These are phyloP conservation scores for Therioaphis trifolii DNA, from an alignment of 2,888 invertebrate species.

Conservation along the genomic window DNA sequence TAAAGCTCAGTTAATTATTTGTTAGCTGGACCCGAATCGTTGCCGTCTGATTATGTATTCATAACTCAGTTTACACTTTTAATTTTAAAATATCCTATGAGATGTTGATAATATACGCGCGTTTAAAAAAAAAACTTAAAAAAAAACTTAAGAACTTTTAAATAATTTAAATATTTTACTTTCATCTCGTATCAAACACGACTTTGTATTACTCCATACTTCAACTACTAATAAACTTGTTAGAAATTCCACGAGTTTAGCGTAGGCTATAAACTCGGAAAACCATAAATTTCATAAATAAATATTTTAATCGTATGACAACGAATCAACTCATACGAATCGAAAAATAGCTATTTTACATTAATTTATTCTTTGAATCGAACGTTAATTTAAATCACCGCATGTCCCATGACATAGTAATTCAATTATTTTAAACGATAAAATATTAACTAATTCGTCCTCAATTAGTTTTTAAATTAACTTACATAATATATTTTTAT, in stretches of 20 bases:
- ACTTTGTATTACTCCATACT: neutral
- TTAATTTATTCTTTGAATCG: too few relatives aligned
- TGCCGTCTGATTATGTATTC: conserved; percentile 28
- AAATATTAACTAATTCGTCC: too few relatives aligned
- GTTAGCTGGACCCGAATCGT: conserved; percentile 42
- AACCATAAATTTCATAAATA: neutral
- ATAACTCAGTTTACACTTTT: conserved; percentile 40
- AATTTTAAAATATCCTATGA: conserved; percentile 44
- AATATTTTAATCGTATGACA: too few relatives aligned
- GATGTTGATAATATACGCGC: conserved; percentile 22
- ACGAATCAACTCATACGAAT: too few relatives aligned
- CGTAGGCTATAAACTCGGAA: neutral
- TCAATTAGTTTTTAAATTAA: too few relatives aligned
- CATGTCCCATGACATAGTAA: too few relatives aligned
- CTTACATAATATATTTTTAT: too few relatives aligned
- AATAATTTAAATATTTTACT: conserved; percentile 22
- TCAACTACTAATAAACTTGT: neutral
- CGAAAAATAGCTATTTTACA: too few relatives aligned
- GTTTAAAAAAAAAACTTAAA: conserved; percentile 16
- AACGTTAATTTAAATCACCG: too few relatives aligned
- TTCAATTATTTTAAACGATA: too few relatives aligned
- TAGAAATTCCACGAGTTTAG: neutral
- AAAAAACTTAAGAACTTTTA: conserved; percentile 23
- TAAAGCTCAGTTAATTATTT: conserved; percentile 41
- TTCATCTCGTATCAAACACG: neutral